These are phyloP conservation scores for Amiota minor DNA, from an alignment of 2,888 invertebrate species.

Conservation along the genomic window DNA sequence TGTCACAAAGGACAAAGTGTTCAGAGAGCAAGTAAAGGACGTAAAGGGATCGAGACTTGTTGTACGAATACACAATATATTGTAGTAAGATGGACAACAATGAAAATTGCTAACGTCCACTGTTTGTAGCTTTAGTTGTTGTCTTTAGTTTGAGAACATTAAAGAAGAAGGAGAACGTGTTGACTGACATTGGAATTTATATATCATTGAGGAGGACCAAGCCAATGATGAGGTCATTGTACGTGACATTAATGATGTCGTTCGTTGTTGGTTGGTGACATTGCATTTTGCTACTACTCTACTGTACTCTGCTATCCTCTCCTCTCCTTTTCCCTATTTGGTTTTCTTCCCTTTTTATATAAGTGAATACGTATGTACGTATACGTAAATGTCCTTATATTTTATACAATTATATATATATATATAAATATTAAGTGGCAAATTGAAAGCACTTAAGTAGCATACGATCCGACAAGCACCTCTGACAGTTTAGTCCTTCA, in stretches of 20 bases:
- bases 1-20: too few relatives aligned
- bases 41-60: too few relatives aligned
- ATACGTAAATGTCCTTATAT: too few relatives aligned
- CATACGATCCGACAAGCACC: not conserved
- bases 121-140: too few relatives aligned
- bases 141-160: too few relatives aligned
- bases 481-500: not conserved
- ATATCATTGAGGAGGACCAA: not conserved
- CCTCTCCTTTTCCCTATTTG: not conserved
- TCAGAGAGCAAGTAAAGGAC: too few relatives aligned
- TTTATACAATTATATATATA: not conserved
- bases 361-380: not conserved
- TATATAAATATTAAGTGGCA: conserved; percentile 14
- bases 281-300: not conserved
- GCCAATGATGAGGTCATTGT: not conserved
- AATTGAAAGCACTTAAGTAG: conserved; percentile 24
- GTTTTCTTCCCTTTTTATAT: not conserved
- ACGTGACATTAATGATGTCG: not conserved
- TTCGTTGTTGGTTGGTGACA: not conserved
- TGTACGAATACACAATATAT: too few relatives aligned
- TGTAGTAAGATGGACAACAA: too few relatives aligned
- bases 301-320: not conserved
- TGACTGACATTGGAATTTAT: not conserved
- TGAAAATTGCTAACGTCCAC: too few relatives aligned
- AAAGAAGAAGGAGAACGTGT: too few relatives aligned